phyloP scores from a whole-genome alignment of 2,113 vertebrate genomes.

The Platanista minor region DNA sequence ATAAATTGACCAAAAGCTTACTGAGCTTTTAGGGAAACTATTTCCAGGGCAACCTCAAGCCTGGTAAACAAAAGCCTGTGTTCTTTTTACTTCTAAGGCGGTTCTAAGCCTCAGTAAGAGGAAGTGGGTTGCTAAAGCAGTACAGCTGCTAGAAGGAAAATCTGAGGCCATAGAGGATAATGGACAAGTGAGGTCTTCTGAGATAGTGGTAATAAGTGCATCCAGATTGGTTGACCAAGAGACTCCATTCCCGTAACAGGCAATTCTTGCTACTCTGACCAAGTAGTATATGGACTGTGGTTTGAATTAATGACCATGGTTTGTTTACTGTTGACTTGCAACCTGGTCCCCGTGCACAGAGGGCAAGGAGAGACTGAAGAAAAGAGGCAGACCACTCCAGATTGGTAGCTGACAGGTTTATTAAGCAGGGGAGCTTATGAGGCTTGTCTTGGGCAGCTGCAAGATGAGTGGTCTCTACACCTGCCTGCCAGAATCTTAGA shows the following conservation, averaged over 20 bases:
- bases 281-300: neutral
- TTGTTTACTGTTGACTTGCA: neutral
- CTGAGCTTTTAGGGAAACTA: constrained; percentile 5
- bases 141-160: neutral
- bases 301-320: neutral
- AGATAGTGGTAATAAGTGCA: neutral
- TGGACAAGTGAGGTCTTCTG: neutral
- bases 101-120: neutral
- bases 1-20: neutral
- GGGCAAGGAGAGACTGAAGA: neutral
- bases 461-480: neutral
- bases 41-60: neutral
- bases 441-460: neutral
- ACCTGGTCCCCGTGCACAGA: neutral
- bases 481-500: neutral
- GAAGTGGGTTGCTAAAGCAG: neutral
- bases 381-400: neutral
- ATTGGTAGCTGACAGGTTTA: neutral
- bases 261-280: neutral
- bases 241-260: neutral
- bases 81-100: neutral
- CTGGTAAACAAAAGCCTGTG: neutral
- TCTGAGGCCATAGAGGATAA: neutral
- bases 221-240: neutral
- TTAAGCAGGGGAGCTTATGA: neutral